Percentiles rank a stretch among this genome's conserved stretches.
Conservation (phyloP, 2,797 vertebrate genomes). For the Halcyon smyrnensis region DNA sequence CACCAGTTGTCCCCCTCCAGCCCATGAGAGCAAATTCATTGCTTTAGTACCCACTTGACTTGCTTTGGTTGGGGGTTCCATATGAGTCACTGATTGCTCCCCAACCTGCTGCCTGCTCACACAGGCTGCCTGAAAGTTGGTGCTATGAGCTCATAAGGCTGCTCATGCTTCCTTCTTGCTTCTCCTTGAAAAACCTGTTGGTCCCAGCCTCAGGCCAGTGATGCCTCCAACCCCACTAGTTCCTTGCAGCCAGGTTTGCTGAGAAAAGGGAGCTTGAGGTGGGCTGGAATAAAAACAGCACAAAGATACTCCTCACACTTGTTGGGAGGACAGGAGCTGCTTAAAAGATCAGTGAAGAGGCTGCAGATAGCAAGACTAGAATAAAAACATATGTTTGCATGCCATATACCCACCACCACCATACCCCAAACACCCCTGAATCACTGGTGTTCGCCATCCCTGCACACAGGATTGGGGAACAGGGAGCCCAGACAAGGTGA, state of each 20-base stretch:
- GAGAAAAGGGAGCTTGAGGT: background rate
- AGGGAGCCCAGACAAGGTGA: background rate
- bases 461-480: background rate
- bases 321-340: background rate
- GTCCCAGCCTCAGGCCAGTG: background rate
- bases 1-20: background rate
- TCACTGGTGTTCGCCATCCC: background rate
- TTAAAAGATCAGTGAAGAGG: background rate
- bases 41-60: background rate
- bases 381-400: background rate
- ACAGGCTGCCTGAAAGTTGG: no score
- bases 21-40: background rate
- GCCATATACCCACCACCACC: background rate
- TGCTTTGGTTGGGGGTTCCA: background rate
- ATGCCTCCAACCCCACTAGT: rapidly evolving
- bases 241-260: background rate
- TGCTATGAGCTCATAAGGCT: background rate
- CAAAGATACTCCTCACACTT: background rate
- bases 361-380: background rate
- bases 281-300: background rate
- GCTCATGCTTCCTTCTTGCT: background rate
- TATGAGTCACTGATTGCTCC: rapidly evolving
- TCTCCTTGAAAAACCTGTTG: background rate
- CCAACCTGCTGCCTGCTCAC: background rate
- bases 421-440: background rate